A percentile compares a stretch with the other conserved stretches of the same genome.
Conservation (phyloP, 2,797 vertebrate genomes). For the Huso huso region DNA sequence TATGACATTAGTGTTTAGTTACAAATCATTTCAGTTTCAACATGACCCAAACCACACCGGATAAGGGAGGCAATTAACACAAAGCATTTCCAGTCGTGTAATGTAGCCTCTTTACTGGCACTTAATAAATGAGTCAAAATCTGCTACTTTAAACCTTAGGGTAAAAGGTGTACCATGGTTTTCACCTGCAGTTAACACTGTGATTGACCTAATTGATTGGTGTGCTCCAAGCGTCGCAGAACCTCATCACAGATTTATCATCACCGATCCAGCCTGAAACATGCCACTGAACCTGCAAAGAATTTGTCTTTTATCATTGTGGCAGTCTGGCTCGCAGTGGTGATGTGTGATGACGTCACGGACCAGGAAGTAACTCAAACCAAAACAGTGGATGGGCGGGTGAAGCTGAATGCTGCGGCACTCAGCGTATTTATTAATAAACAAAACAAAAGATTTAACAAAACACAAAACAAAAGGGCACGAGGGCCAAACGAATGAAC, state of each 20-base stretch:
- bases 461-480: too few species aligned
- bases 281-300: slow-evolving; percentile 6
- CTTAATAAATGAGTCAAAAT: slow-evolving; percentile 34
- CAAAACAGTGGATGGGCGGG: too few species aligned
- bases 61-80: too few species aligned
- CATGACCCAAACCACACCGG: not conserved
- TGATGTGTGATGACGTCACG: too few species aligned
- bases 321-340: too few species aligned
- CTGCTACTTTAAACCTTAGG: slow-evolving; percentile 32
- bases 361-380: too few species aligned
- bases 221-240: slow-evolving; percentile 23
- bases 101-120: slow-evolving; percentile 6
- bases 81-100: not conserved
- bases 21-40: not conserved
- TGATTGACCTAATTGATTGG: slow-evolving; percentile 30
- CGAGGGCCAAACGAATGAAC: too few species aligned
- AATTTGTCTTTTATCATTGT: slow-evolving; percentile 38
- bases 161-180: slow-evolving; percentile 35
- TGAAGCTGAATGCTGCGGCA: too few species aligned
- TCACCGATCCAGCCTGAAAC: slow-evolving; percentile 1
- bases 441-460: too few species aligned
- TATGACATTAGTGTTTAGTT: too few species aligned
- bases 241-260: slow-evolving; percentile 33
- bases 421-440: too few species aligned
- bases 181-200: slow-evolving; percentile 38